Evolutionary conservation across 2,113 vertebrate genomes (phyloP).

Genomic region (Corythornis cristatus): DNA sequence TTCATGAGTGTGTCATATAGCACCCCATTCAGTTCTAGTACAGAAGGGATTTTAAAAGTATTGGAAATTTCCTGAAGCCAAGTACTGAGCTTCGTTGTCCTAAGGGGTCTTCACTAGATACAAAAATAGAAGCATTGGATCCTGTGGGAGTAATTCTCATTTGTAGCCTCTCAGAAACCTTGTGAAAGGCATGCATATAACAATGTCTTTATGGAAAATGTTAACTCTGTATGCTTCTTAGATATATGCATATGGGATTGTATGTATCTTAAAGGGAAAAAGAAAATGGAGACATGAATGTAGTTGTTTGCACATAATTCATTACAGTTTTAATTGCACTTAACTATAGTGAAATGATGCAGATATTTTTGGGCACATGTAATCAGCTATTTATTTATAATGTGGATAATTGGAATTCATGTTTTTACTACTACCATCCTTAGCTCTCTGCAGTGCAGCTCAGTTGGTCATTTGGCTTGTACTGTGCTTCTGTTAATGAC

Average conservation of each 20-base stretch:
- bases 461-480: background rate
- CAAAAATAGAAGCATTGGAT: background rate
- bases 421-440: background rate
- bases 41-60: background rate
- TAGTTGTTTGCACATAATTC: background rate
- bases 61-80: background rate
- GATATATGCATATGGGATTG: background rate
- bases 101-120: background rate
- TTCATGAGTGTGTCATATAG: background rate
- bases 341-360: background rate
- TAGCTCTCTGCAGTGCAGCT: background rate
- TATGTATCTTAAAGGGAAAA: background rate
- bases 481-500: background rate
- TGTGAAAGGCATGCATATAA: background rate
- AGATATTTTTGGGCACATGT: background rate
- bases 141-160: background rate
- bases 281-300: background rate
- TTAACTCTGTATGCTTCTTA: background rate
- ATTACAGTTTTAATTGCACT: background rate
- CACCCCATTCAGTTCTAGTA: background rate
- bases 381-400: background rate
- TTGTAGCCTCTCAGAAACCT: background rate
- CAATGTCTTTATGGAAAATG: background rate
- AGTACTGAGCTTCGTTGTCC: background rate
- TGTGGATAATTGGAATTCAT: constrained; percentile 21